phyloP scores from a whole-genome alignment of 1,140 invertebrate species.

The Muscidifurax raptorellus region DNA sequence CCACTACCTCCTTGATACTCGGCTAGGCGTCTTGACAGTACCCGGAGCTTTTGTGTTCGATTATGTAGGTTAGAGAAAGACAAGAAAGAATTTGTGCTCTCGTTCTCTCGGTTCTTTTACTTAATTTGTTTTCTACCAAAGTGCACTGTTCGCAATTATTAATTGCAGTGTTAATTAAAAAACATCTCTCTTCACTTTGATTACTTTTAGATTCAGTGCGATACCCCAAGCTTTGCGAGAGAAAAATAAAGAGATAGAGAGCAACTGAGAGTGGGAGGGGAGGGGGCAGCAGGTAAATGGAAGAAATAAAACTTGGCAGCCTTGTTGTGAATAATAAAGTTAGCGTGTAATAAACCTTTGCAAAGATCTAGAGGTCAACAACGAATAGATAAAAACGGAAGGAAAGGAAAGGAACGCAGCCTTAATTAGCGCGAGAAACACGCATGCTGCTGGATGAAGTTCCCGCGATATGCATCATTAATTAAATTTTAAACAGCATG shows the following conservation, averaged over 20 bases:
- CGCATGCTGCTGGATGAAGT: not conserved
- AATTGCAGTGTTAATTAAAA: constrained; percentile 32
- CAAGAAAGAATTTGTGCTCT: not conserved
- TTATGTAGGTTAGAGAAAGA: not conserved
- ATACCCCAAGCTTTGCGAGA: not conserved
- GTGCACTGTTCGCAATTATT: constrained; percentile 15
- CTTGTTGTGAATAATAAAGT: constrained; percentile 9
- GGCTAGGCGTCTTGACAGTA: not conserved
- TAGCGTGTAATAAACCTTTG: constrained; percentile 34
- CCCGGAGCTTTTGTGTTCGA: not conserved
- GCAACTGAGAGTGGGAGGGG: not conserved
- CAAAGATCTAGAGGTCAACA: constrained; percentile 28
- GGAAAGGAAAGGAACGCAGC: not conserved
- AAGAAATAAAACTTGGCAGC: not conserved
- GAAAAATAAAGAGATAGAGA: not conserved
- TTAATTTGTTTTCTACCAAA: not conserved
- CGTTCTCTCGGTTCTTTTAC: not conserved
- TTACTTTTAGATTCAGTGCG: constrained; percentile 21
- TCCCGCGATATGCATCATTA: constrained; percentile 39
- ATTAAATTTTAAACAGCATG: constrained; percentile 25
- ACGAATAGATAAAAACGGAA: not conserved
- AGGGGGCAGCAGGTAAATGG: not conserved
- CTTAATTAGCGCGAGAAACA: constrained; percentile 33
- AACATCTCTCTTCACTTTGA: constrained; percentile 7
- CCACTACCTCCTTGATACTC: not conserved